Percentiles rank a stretch among this genome's conserved stretches.
Conservation (phyloP, 2,113 vertebrate species). For the Hipposideros armiger region DNA sequence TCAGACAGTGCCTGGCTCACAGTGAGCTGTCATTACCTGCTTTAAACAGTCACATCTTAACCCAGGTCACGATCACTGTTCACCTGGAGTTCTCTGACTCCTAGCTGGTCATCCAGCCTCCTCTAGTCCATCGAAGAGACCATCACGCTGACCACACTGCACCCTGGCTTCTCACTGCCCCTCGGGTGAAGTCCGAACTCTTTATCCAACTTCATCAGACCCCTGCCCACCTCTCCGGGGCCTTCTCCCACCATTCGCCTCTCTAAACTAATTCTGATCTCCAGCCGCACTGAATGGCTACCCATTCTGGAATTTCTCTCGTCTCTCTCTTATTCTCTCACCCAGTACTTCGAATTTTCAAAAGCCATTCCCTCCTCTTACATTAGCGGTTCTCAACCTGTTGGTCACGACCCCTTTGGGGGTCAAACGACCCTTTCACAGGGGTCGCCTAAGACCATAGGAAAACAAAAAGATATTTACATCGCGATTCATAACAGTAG, state of each 20-base stretch:
- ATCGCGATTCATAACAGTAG: too few relatives aligned
- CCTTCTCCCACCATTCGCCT: neutral
- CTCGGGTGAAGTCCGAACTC: neutral
- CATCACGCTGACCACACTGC: rapidly evolving
- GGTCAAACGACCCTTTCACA: too few relatives aligned
- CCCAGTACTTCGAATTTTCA: neutral
- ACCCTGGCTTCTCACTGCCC: neutral
- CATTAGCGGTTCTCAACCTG: too few relatives aligned
- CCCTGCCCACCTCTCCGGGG: rapidly evolving
- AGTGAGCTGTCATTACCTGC: neutral
- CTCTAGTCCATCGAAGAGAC: neutral
- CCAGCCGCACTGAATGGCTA: rapidly evolving
- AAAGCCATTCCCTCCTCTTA: neutral
- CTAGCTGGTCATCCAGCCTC: neutral
- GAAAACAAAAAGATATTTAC: too few relatives aligned
- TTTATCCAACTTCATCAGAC: rapidly evolving
- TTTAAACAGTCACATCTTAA: neutral
- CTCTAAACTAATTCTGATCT: neutral
- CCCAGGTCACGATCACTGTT: neutral
- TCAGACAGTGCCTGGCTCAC: neutral
- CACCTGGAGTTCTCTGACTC: neutral
- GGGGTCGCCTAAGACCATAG: too few relatives aligned
- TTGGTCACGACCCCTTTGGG: too few relatives aligned
- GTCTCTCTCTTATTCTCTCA: neutral
- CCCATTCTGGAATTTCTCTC: neutral